Evolutionary conservation across 2,113 vertebrate genomes (phyloP).

Genomic region (Neogobius melanostomus): DNA sequence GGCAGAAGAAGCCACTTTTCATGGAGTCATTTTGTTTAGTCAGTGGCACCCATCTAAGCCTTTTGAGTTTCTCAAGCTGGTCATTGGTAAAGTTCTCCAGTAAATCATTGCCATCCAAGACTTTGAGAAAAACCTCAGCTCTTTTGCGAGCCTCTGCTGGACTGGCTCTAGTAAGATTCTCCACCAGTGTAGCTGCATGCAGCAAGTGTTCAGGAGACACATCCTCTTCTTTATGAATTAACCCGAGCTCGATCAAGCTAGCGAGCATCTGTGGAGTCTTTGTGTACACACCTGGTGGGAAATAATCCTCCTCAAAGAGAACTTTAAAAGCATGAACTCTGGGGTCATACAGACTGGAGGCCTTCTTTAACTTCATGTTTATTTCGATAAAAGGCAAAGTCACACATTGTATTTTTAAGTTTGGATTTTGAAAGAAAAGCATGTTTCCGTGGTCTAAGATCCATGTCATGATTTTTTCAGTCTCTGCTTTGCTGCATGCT

Average conservation of each 20-base stretch:
- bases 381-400: constrained; percentile 67
- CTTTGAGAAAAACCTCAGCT: constrained; percentile 67
- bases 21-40: constrained; percentile 18
- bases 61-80: constrained; percentile 60
- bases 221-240: constrained; percentile 68
- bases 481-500: constrained; percentile 46
- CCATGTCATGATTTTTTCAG: constrained; percentile 77
- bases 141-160: constrained; percentile 47
- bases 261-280: constrained; percentile 54
- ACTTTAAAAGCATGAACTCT: constrained; percentile 62
- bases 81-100: constrained; percentile 62
- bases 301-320: constrained; percentile 74
- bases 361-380: constrained; percentile 25
- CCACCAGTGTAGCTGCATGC: constrained; percentile 66
- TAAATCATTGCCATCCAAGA: constrained; percentile 71
- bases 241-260: constrained; percentile 73
- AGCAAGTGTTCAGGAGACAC: constrained; percentile 71
- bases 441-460: constrained; percentile 74
- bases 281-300: constrained; percentile 71
- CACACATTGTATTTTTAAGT: constrained; percentile 60
- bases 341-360: constrained; percentile 74
- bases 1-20: constrained; percentile 61
- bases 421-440: constrained; percentile 75
- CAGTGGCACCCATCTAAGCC: constrained; percentile 75
- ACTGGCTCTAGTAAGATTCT: constrained; percentile 17